Evolutionary conservation across 2,113 vertebrate genomes (phyloP), one percentile per base, ranked within the genome.

Genomic region (Actinemys pallida): DNA sequence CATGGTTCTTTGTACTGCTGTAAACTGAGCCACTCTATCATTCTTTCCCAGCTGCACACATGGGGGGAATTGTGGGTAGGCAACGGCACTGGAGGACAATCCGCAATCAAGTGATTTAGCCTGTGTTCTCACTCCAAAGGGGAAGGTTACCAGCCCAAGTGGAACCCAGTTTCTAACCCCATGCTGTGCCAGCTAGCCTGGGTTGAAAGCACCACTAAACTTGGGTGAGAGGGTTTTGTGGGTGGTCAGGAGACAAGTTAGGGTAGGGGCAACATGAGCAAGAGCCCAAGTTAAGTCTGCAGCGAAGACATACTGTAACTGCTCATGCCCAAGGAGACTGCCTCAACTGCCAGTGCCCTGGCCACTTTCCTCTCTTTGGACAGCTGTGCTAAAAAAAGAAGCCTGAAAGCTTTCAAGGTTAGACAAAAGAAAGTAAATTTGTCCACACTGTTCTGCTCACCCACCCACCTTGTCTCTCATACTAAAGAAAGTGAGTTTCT

Each of bases 391-490:
- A 76, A 87, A 0, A 72, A 50, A 86, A 65, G 29, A 56, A 72
- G 22, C 25, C 5, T n/a, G 57, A 92, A 94, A 85, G 59, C 76
- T 62, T 93, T 52, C 81, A 42, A 27, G 52, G 69, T 45, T 78
- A 83, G 27, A 93, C 91, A 96, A 95, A 90, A 85, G 92, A 72
- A 4, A 62, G 11, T 45, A 45, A 81, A 39, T 72, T 72, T 22
- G 65, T 72, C 19, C n/a, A 39, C 5, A 20, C 53, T 39, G 9
- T 72, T 72, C n/a, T 72, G 65, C 65, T 72, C 35, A 69, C 65
- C 65, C n/a, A 2, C 27, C 57, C 27, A 54, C 59, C 35, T n/a
- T 10, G 16, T n/a, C n/a, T 72, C 19, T n/a, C 35, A 69, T 35
- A n/a, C 35, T 39, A 72, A 39, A 39, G 92, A 83, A 4, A 54